A percentile compares a stretch with the other conserved stretches of the same genome.
Conservation (phyloP, 2,888 invertebrate species). For the Nineta flava region DNA sequence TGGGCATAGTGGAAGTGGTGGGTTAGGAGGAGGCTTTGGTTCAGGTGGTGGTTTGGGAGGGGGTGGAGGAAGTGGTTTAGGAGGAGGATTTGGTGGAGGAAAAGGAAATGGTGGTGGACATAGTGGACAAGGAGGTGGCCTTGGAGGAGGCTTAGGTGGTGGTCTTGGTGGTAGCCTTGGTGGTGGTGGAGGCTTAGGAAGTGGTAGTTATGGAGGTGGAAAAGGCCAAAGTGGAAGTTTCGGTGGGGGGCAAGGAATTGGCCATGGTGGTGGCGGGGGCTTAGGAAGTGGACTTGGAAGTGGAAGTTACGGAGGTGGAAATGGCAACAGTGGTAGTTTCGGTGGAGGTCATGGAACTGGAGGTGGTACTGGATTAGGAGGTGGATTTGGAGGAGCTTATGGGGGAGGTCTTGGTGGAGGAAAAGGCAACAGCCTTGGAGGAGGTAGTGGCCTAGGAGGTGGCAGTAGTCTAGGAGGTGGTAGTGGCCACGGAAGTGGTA, state of each 20-base stretch:
- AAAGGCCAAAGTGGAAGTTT: too few relatives aligned
- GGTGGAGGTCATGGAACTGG: constrained; percentile 31
- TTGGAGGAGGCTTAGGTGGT: constrained; percentile 17
- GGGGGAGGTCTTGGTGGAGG: constrained; percentile 27
- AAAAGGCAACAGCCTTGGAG: constrained; percentile 27
- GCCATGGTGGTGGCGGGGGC: constrained; percentile 21
- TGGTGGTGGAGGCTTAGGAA: too few relatives aligned
- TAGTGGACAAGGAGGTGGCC: constrained; percentile 14
- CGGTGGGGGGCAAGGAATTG: constrained; percentile 12
- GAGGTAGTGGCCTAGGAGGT: constrained; percentile 25
- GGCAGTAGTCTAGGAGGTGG: constrained; percentile 17
- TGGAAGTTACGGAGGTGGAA: constrained; percentile 24
- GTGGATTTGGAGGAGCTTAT: constrained; percentile 17
- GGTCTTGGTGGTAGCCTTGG: constrained; percentile 16
- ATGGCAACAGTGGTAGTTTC: constrained; percentile 30
- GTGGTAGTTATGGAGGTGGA: too few relatives aligned
- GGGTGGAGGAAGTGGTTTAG: too few relatives aligned
- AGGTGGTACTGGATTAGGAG: constrained; percentile 20
- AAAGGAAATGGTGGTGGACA: too few relatives aligned
- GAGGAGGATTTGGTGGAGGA: too few relatives aligned
- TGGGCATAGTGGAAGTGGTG: too few relatives aligned
- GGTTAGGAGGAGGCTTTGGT: too few relatives aligned
- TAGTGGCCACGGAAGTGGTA: constrained; percentile 23
- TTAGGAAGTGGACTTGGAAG: constrained; percentile 20
- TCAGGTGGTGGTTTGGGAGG: too few relatives aligned